phyloP scores from a whole-genome alignment of 2,888 invertebrate species.

The Drosophila monieri region DNA sequence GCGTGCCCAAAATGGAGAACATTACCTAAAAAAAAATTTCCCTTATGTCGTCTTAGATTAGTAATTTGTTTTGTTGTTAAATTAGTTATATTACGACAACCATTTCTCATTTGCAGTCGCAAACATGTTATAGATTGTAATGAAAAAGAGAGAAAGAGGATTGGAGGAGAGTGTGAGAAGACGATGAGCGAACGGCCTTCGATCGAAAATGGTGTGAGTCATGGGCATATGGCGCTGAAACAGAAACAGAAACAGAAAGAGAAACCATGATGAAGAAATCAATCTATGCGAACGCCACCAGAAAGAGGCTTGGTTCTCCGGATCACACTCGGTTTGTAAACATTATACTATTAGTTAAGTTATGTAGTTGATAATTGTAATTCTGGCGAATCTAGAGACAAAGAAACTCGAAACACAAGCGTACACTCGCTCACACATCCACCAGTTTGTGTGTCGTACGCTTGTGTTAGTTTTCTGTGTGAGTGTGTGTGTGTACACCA shows the following conservation, averaged over 20 bases:
- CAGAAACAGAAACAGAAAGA: not conserved
- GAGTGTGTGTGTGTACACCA: slow-evolving; percentile 29
- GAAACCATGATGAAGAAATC: slow-evolving; percentile 16
- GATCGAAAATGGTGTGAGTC: slow-evolving; percentile 60
- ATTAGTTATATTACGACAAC: slow-evolving; percentile 82
- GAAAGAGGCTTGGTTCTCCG: slow-evolving; percentile 59
- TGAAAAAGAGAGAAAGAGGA: slow-evolving; percentile 67
- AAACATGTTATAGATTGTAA: slow-evolving; percentile 70
- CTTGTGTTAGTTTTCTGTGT: slow-evolving; percentile 32
- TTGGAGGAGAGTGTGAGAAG: slow-evolving; percentile 66
- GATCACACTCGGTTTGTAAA: slow-evolving; percentile 78
- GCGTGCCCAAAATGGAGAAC: slow-evolving; percentile 20
- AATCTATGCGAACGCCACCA: slow-evolving; percentile 54
- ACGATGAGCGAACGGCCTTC: slow-evolving; percentile 71
- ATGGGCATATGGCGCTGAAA: slow-evolving; percentile 68
- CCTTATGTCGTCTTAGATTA: slow-evolving; percentile 41
- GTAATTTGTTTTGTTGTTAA: slow-evolving; percentile 45
- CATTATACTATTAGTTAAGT: slow-evolving; percentile 39
- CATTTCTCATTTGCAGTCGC: slow-evolving; percentile 84
- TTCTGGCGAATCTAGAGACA: slow-evolving; percentile 26
- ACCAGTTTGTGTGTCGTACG: slow-evolving; percentile 14
- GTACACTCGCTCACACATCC: slow-evolving; percentile 16
- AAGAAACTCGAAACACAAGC: slow-evolving; percentile 14
- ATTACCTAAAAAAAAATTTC: slow-evolving; percentile 19
- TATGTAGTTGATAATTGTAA: slow-evolving; percentile 38